Evolutionary conservation across 2,888 invertebrate genomes (phyloP), one percentile per base, ranked within the genome.

Genomic region (Noctua janthe): DNA sequence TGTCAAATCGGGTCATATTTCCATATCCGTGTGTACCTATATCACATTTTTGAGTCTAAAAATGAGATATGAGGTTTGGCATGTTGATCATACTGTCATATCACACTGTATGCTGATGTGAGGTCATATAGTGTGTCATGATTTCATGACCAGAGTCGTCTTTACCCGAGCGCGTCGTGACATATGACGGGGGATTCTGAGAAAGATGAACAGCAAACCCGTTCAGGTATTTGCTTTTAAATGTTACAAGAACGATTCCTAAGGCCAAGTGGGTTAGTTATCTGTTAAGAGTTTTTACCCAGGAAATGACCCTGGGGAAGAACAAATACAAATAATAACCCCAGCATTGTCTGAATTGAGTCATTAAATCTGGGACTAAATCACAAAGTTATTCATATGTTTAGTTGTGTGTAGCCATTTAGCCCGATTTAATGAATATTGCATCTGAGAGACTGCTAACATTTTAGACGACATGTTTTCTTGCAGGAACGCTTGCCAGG

Each of bases 211-310:
- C 2, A 47, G 66, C 71, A 77, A 77, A 78, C 13, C 43, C 15
- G 10, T n/a, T 29, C 11, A 23, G 51, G 59, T 66, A 39, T 77
- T 82, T 82, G 82, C 70, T 47, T 35, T 43, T 13, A 49, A 71
- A 76, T 70, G 73, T 74, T 66, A 15, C 35, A 66, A 74, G 51
- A 82, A 82, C 73, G 70, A 23, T 59, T 56, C 17, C 59, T 15
- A 67, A 29, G 1, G 51, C 74, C 67, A 83, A 67, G 62, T 20
- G 49, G 59, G n/a, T 23, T 74, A 29, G 29, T 73, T 74, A 74
- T 29, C 5, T 71, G n/a, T 73, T 47, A 71, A 29, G 54, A 54
- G 62, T 71, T 67, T 71, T 74, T 71, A 56, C 13, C 39, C 54
- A 49, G 20, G 5, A 8, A 67, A 10, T 7, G 7, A 23, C 8